Percentiles rank a stretch among this genome's conserved stretches.
phyloP scores from a whole-genome alignment of 1,140 invertebrate species.

The Pteromalus puparum region DNA sequence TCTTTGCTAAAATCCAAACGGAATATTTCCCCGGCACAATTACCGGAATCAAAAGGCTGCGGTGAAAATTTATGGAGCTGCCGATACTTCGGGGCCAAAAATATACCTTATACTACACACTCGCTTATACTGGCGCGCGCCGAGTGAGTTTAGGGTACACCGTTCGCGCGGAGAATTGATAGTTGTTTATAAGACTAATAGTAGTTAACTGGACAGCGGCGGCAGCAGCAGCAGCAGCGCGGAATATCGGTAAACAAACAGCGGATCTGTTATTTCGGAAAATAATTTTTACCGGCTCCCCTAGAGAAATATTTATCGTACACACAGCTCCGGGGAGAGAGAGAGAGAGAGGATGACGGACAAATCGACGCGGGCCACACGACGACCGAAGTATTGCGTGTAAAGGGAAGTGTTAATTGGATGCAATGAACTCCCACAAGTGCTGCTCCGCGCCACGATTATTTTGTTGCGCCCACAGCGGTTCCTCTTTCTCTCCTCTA shows the following conservation, averaged over 20 bases:
- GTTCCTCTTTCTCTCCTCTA: background rate
- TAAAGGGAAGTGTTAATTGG: constrained; percentile 27
- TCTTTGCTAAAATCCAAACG: background rate
- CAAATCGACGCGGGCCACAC: background rate
- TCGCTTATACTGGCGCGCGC: no score
- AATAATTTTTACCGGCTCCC: constrained; percentile 18
- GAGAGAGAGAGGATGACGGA: background rate
- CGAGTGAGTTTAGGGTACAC: background rate
- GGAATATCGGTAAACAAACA: constrained; percentile 35
- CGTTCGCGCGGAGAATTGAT: constrained; percentile 32
- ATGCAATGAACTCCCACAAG: constrained; percentile 34
- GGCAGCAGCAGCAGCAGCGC: background rate
- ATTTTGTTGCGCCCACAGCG: background rate
- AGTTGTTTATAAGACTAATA: constrained; percentile 42
- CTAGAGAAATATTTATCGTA: constrained; percentile 10
- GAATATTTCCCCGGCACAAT: background rate
- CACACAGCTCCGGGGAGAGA: background rate
- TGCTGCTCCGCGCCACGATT: background rate
- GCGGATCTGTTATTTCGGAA: constrained; percentile 38
- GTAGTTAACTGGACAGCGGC: constrained; percentile 33
- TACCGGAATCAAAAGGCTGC: background rate
- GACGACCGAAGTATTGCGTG: background rate
- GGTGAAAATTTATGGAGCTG: constrained; percentile 1
- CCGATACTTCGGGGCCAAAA: constrained; percentile 5
- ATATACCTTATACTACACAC: background rate